Evolutionary conservation across 1,140 invertebrate genomes (phyloP), one percentile per base, ranked within the genome.

Genomic region (Ectropis grisescens): DNA sequence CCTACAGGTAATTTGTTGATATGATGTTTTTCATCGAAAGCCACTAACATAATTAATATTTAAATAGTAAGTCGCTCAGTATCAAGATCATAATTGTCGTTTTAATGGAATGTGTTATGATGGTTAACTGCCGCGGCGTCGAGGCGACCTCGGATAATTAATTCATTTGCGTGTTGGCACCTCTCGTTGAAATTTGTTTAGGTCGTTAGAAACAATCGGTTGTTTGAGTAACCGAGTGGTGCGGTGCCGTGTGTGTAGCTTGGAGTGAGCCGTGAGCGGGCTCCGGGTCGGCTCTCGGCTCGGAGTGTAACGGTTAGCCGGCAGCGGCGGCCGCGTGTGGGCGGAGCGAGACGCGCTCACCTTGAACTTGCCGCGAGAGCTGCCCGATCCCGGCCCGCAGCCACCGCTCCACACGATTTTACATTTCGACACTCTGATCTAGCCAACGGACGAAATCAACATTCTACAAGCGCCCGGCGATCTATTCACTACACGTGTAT

Each of bases 291-390:
- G 57, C 48, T 53, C 4, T 26, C 4, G 10, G 4, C 16, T 54
- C 61, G 27, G 16, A 33, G 41, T 45, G 51, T 60, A 79, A 75
- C 74, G 68, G 74, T 75, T 58, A 58, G 33, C 45, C 69, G 16
- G 16, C 16, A 3, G 16, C 16, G 16, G 16, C 16, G 16, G 3
- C 3, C 16, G 16, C 4, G 58, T 54, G 70, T 48, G 71, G 74
- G 69, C 69, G 74, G 62, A 69, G 68, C 66, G 70, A 58, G 67
- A 79, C 67, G 74, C 53, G 69, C 59, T 80, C 64, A 70, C 75
- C 71, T 76, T 80, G 71, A 80, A 76, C 75, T 80, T 80, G 75
- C 67, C 66, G 62, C 51, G 60, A 57, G 58, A 53, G 48, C 39
- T 39, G 45, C 38, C n/a, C n/a, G n/a, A n/a, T n/a, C n/a, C n/a